Percentiles rank a stretch among this genome's conserved stretches.
These are phyloP conservation scores for Augiades crinisus DNA, from an alignment of 2,888 invertebrate genomes.

Conservation along the genomic window DNA sequence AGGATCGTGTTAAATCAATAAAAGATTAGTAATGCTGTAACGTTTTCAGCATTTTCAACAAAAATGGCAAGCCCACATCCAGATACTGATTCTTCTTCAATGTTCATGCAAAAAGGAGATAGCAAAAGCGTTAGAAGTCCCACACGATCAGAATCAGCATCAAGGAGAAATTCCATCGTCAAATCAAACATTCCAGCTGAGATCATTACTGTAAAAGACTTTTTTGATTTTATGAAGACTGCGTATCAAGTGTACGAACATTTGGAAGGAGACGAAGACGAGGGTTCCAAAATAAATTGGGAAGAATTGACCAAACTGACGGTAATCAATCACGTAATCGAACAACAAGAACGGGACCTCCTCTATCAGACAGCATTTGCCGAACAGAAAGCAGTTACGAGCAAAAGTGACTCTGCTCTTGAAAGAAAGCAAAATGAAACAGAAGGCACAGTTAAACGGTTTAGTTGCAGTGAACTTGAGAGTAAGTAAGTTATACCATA, in stretches of 20 bases:
- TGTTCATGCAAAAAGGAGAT: slow-evolving; percentile 63
- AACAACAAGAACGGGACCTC: slow-evolving; percentile 71
- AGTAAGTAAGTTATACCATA: slow-evolving; percentile 40
- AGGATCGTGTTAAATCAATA: slow-evolving; percentile 53
- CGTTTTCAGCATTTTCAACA: not conserved
- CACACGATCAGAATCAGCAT: slow-evolving; percentile 43
- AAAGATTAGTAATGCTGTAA: slow-evolving; percentile 17
- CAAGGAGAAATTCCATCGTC: slow-evolving; percentile 47
- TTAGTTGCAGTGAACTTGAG: slow-evolving; percentile 68
- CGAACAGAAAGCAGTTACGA: slow-evolving; percentile 54
- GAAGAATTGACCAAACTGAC: slow-evolving; percentile 74
- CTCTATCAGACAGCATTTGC: slow-evolving; percentile 53
- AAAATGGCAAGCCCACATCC: slow-evolving; percentile 61
- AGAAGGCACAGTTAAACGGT: slow-evolving; percentile 51
- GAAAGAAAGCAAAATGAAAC: slow-evolving; percentile 49
- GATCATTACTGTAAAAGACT: slow-evolving; percentile 85
- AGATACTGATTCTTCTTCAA: slow-evolving; percentile 59
- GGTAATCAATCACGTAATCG: slow-evolving; percentile 72
- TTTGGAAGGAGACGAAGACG: slow-evolving; percentile 67
- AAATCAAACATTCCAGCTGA: slow-evolving; percentile 66
- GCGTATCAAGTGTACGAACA: slow-evolving; percentile 85
- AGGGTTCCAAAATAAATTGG: slow-evolving; percentile 72
- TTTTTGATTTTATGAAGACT: slow-evolving; percentile 87
- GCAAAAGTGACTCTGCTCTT: slow-evolving; percentile 64
- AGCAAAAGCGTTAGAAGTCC: slow-evolving; percentile 47